Evolutionary conservation across 2,113 vertebrate genomes (phyloP).

Genomic region (Platanista minor): DNA sequence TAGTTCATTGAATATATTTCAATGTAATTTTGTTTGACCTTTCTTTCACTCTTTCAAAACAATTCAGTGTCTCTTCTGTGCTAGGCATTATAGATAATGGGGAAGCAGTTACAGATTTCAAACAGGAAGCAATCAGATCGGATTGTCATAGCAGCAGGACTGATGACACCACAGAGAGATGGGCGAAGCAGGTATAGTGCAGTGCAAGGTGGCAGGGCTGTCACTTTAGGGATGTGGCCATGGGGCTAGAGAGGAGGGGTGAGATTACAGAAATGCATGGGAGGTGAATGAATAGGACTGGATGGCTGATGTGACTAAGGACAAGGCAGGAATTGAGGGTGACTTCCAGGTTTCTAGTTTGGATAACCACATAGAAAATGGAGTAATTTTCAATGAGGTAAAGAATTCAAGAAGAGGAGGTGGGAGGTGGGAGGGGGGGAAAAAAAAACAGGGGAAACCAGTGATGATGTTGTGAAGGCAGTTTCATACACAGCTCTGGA

Average conservation of each 20-base stretch:
- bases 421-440: rapidly evolving
- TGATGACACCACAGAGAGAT: not conserved
- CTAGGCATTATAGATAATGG: not conserved
- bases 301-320: not conserved
- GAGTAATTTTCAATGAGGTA: too few species aligned
- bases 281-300: not conserved
- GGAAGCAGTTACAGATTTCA: not conserved
- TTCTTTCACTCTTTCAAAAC: not conserved
- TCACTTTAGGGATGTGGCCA: not conserved
- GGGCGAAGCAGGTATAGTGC: not conserved
- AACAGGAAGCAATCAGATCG: too few species aligned
- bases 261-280: not conserved
- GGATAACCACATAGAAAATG: not conserved
- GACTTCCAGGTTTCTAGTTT: not conserved
- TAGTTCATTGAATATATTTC: not conserved
- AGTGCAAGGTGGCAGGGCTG: rapidly evolving
- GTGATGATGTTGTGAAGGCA: too few species aligned
- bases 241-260: not conserved
- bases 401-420: not conserved
- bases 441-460: not conserved
- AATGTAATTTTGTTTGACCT: not conserved
- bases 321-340: not conserved
- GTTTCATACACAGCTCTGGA: not conserved
- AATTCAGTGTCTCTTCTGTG: not conserved
- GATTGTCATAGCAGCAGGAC: not conserved